Evolutionary conservation across 1,140 invertebrate species (phyloP), one percentile per base, ranked within the genome.

Genomic region (Aphis gossypii): DNA sequence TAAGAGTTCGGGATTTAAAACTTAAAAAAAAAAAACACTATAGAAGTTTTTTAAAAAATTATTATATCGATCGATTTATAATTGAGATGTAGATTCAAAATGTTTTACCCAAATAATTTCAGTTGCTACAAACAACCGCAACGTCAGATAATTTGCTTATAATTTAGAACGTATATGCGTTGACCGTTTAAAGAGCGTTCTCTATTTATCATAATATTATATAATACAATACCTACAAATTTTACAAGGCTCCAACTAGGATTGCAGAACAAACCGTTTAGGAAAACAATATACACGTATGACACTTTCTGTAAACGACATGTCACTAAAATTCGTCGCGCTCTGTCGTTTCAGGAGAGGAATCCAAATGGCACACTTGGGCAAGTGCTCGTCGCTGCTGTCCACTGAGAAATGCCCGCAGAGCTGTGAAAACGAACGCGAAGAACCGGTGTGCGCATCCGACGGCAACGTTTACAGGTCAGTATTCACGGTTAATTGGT

Each of bases 391-490:
- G 41, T 96, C 97, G 94, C 95, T 98, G 94, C 97, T 97, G 92
- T 96, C 97, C 82, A 96, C 96, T 60, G 96, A 97, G 94, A 96
- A 97, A 90, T 98, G 97, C 95, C 97, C 97, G 0, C 96, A 96
- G 93, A 96, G 96, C 93, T 98, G 98, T 95, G 96, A 96, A 90
- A 96, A 97, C 86, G 96, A 96, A n/a, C 95, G 95, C 93, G 96
- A 96, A 94, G 96, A 98, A 95, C 97, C 97, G 25, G 97, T 98
- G 93, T 99, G 98, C 95, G 98, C 98, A 60, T 98, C 97, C 68
- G 98, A 99, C 95, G 98, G 98, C 94, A 98, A 98, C 95, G 98
- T 98, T 94, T 99, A 99, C 95, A 97, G 96, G 96, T 98, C 8
- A 54, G 86, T 90, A 56, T 35, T 84, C 60, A n/a, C 60, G 30